Evolutionary conservation across 2,797 vertebrate genomes (phyloP).

Genomic region (Muscicapa striata): DNA sequence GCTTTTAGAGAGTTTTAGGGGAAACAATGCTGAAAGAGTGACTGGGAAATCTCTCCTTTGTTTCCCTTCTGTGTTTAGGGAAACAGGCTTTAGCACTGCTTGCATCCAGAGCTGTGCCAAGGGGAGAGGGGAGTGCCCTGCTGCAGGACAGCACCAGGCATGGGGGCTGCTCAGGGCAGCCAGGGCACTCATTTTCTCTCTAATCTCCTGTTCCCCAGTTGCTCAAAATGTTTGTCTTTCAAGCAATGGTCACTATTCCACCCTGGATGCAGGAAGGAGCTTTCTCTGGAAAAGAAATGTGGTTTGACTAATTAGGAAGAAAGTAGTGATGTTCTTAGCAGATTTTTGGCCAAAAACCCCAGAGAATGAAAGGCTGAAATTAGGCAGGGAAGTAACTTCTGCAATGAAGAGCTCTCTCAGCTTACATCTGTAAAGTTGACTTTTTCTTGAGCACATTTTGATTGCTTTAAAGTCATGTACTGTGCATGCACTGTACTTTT

Average conservation of each 20-base stretch:
- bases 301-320: not conserved
- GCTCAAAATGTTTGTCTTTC: not conserved
- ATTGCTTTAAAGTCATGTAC: constrained; percentile 17
- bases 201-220: not conserved
- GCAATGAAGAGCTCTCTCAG: not conserved
- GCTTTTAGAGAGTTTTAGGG: not conserved
- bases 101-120: not conserved
- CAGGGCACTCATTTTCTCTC: not conserved
- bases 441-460: constrained; percentile 27
- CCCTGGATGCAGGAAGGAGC: not conserved
- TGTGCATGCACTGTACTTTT: not conserved
- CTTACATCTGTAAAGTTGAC: not conserved
- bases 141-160: accelerated
- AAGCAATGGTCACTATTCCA: not conserved
- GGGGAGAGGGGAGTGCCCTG: not conserved
- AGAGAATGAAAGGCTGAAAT: constrained; percentile 13
- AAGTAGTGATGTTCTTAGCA: not conserved
- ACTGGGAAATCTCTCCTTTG: constrained; percentile 25
- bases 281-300: constrained; percentile 1
- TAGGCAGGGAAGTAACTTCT: not conserved
- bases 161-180: not conserved
- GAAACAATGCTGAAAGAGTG: not conserved
- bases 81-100: not conserved
- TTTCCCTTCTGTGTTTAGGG: not conserved
- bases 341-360: not conserved